phyloP scores from a whole-genome alignment of 2,113 vertebrate genomes.

The Ammospiza caudacuta region DNA sequence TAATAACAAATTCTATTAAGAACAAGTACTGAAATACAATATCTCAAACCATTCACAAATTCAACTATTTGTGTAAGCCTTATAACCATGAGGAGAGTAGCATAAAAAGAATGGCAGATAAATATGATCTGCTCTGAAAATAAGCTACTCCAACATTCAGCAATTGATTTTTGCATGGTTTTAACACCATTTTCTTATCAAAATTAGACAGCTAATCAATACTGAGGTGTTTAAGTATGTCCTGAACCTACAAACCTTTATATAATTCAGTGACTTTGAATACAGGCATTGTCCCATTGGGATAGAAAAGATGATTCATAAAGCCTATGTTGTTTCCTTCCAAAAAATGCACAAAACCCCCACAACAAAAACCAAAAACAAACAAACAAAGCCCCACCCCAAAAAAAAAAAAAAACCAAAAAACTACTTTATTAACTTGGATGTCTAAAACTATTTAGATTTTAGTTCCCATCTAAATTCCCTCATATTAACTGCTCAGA shows the following conservation, averaged over 20 bases:
- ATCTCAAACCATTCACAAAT: background rate
- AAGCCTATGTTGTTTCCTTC: background rate
- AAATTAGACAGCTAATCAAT: slow-evolving; percentile 61
- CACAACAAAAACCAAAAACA: background rate
- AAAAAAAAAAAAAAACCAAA: background rate
- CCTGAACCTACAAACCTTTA: slow-evolving; percentile 16
- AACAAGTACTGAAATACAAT: background rate
- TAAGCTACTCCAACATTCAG: background rate
- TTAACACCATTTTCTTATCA: slow-evolving; percentile 27
- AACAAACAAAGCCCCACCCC: background rate
- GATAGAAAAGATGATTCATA: background rate
- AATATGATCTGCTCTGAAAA: slow-evolving; percentile 25
- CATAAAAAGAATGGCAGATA: background rate
- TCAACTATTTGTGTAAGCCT: background rate
- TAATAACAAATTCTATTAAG: background rate
- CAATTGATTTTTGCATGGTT: slow-evolving; percentile 26
- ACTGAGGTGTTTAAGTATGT: slow-evolving; percentile 6
- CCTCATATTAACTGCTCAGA: background rate
- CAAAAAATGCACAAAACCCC: background rate
- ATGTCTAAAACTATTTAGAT: background rate
- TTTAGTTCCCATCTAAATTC: background rate
- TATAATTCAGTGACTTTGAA: slow-evolving; percentile 14
- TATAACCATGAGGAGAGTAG: background rate
- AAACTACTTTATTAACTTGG: background rate
- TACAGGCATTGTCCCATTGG: background rate